Percentiles rank a stretch among this genome's conserved stretches.
Evolutionary conservation across 64 coral and sea anemone genomes (phyloP).

Genomic region (Dendrophyllia cribrosa): DNA sequence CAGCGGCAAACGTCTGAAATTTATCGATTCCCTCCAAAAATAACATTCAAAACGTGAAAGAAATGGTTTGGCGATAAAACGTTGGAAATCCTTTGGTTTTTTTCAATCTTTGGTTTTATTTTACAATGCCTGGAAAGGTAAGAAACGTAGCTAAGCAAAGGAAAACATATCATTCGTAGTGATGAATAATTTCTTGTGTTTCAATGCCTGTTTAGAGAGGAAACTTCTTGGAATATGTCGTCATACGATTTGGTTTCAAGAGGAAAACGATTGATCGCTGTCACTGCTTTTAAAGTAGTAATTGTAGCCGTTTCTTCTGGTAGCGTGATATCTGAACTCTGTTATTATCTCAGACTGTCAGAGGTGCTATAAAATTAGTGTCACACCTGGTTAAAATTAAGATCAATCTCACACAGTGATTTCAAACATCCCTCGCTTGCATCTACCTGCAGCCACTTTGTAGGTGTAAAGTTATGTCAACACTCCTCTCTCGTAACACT

Average conservation of each 20-base stretch:
- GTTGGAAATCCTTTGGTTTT: background rate
- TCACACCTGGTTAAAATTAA: background rate
- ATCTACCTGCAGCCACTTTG: background rate
- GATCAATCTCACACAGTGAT: background rate
- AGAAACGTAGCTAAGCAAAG: background rate
- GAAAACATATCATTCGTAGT: background rate
- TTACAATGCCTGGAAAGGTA: conserved; percentile 53
- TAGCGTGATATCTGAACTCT: background rate
- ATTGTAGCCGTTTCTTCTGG: background rate
- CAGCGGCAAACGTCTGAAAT: conserved; percentile 18
- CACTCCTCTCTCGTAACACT: background rate
- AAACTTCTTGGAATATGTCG: background rate
- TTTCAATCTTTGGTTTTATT: background rate
- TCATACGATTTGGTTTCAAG: background rate
- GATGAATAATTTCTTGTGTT: background rate
- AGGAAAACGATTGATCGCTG: background rate
- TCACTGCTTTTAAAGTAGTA: background rate
- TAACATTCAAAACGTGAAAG: background rate
- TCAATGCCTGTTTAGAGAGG: background rate
- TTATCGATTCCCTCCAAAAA: conserved; percentile 25
- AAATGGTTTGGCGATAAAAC: background rate
- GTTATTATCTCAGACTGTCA: background rate
- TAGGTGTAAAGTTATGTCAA: conserved; percentile 35
- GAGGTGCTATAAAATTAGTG: background rate
- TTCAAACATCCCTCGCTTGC: background rate